Base-by-base conservation (phyloP, 2,797 vertebrate species). In the Typhlichthys subterraneus region DNA sequence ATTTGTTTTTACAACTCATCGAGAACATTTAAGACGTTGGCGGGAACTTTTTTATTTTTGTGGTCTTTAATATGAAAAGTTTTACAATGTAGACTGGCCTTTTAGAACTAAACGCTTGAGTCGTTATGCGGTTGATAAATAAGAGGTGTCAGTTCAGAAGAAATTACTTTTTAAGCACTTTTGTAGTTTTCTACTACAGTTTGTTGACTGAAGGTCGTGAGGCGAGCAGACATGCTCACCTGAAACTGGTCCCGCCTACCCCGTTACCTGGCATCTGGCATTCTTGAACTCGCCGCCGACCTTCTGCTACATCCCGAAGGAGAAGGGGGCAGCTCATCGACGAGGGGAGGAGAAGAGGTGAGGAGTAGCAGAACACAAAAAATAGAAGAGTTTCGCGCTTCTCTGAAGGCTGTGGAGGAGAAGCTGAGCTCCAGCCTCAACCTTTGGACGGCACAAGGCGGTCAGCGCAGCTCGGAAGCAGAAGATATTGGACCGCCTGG, bases 271-370 rank as follows among this genome's bases (percentile, higher is more conserved):
- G 85, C 87, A 79, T 70, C 76, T 66, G 71, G 70, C 75, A 10
- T 83, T 83, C 80, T 85, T 87, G 80, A 85, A 84, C 82, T 82
- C 87, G 78, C 84, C 84, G 85, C 72, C 80, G 61, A 81, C 83
- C 79, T 59, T 84, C 75, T 70, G 73, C 79, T 23, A 63, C 64
- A 83, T 81, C 84, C 75, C 59, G 73, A 45, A 59, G 54, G 53
- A 68, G 51, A 48, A 53, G 51, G 58, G 47, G 72, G 80, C 29
- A 82, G 57, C 38, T 49, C 69, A 57, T 69, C 46, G 76, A 72
- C 67, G 47, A 63, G 63, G 60, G 65, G 52, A 67, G 74, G 65
- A 62, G 66, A 52, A 48, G 15, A 57, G 48, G 67, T 76, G 63
- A 69, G 62, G 57, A 61, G 49, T 45, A 50, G 14, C 23, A 46